These are phyloP conservation scores for Zoanthus gigantus DNA, from an alignment of 92 coral and sea anemone species.

Conservation along the genomic window DNA sequence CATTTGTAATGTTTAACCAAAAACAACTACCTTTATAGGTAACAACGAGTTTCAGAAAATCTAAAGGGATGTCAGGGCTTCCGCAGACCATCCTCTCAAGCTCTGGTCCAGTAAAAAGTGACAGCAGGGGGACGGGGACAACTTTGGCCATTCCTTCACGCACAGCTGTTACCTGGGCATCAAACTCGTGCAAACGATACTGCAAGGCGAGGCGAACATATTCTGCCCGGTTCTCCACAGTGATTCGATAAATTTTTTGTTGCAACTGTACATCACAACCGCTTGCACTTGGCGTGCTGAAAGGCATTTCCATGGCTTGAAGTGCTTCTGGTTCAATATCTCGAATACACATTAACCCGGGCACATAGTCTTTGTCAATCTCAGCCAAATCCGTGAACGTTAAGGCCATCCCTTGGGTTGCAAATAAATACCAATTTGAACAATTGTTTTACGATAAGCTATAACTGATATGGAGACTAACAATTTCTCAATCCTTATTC, in stretches of 20 bases:
- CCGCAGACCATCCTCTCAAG: conserved; percentile 99
- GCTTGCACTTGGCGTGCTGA: conserved; percentile 99
- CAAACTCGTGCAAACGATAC: conserved; percentile 93
- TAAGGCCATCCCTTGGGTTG: conserved; percentile 71
- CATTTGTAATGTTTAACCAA: too few relatives aligned
- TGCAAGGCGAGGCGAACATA: conserved; percentile 89
- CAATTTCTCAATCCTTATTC: too few relatives aligned
- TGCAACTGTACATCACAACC: conserved; percentile 94
- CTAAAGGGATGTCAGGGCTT: conserved; percentile 98
- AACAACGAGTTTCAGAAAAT: conserved; percentile 92
- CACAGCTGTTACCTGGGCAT: conserved; percentile 89
- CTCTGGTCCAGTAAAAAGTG: conserved; percentile 96
- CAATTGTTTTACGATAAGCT: neutral
- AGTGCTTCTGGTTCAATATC: conserved; percentile 93
- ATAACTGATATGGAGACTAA: too few relatives aligned
- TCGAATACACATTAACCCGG: conserved; percentile 98
- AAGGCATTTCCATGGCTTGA: conserved; percentile 99
- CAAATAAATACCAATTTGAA: neutral
- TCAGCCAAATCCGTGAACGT: conserved; percentile 95
- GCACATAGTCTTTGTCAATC: conserved; percentile 98
- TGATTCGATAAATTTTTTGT: conserved; percentile 75
- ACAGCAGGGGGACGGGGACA: conserved; percentile 94
- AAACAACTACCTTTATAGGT: conserved; percentile 79
- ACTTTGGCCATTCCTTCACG: conserved; percentile 99
- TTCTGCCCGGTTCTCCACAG: conserved; percentile 92